Evolutionary conservation across 2,113 vertebrate genomes (phyloP), one percentile per base, ranked within the genome.

Genomic region (Caracal caracal): DNA sequence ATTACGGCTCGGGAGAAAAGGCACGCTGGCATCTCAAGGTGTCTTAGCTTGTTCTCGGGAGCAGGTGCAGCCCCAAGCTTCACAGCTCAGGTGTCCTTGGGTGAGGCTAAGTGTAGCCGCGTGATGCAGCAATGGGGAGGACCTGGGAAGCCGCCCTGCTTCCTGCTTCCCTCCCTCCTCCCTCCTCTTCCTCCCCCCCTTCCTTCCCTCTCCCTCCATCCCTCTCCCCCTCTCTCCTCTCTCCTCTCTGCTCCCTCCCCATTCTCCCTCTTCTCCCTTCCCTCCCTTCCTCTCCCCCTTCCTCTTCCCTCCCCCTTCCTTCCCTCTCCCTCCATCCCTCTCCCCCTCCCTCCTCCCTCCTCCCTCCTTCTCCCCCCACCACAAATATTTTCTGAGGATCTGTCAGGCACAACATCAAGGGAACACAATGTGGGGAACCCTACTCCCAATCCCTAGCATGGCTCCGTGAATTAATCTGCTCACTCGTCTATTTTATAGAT

Each of bases 11-110:
- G 0, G 10, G 47, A 33, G 61, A 10, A 75, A 15, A 70, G 37
- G 43, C 22, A 0, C 0, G 1, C 20, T 0, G 33, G 4, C 26
- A 0, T n/a, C 4, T 19, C 30, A 0, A 0, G 0, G 35, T 6
- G 26, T 37, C 73, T 20, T 10, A 15, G 22, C 66, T 8, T 56
- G 33, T 22, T 59, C 56, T 59, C 20, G 56, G 56, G 56, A 59
- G 56, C 20, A 1, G 49, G 47, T 2, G 1, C 4, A 6, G 9
- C 80, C 47, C 20, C 24, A 0, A 33, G 43, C 16, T 3, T n/a
- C 17, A 0, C 28, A 22, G 73, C 56, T 4, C 68, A 7, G 9
- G 53, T 3, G 47, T 10, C 47, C 26, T 17, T 2, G 1, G 1
- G 5, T 1, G 40, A 65, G 53, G 20, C 9, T 5, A 17, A 1